phyloP scores from a whole-genome alignment of 2,888 invertebrate species.

The Coenonympha arcania region DNA sequence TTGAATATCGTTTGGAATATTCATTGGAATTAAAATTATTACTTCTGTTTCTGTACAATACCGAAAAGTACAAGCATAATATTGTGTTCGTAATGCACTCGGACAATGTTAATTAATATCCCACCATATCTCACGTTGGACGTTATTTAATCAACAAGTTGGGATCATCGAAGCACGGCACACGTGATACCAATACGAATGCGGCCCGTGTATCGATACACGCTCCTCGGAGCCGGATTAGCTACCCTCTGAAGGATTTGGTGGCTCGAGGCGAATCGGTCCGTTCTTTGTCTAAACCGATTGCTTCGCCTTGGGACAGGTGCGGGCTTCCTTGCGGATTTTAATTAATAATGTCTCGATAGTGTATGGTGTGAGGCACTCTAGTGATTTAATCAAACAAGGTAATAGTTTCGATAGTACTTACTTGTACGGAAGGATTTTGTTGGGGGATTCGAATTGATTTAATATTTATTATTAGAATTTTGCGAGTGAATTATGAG shows the following conservation, averaged over 20 bases:
- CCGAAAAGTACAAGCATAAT: no score
- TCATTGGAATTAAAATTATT: no score
- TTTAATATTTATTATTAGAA: neutral
- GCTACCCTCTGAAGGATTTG: constrained; percentile 54
- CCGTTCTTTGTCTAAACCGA: constrained; percentile 54
- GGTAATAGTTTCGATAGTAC: constrained; percentile 26
- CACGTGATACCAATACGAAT: constrained; percentile 24
- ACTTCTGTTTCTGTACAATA: no score
- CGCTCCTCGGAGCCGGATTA: constrained; percentile 54
- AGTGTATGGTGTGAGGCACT: constrained; percentile 39
- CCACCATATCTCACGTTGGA: neutral
- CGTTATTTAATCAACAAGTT: constrained; percentile 12
- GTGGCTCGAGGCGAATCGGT: constrained; percentile 54
- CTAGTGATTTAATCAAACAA: constrained; percentile 42
- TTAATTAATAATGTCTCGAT: constrained; percentile 72
- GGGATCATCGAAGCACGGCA: constrained; percentile 26
- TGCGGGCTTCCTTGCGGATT: constrained; percentile 60
- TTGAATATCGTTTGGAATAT: no score
- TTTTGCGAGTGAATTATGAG: no score
- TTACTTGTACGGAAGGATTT: constrained; percentile 13
- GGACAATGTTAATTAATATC: neutral
- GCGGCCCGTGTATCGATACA: constrained; percentile 57
- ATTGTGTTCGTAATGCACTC: neutral
- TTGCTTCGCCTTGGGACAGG: constrained; percentile 61
- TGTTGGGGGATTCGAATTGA: constrained; percentile 5